phyloP scores from a whole-genome alignment of 2,113 vertebrate species.

The Hyaena hyaena region DNA sequence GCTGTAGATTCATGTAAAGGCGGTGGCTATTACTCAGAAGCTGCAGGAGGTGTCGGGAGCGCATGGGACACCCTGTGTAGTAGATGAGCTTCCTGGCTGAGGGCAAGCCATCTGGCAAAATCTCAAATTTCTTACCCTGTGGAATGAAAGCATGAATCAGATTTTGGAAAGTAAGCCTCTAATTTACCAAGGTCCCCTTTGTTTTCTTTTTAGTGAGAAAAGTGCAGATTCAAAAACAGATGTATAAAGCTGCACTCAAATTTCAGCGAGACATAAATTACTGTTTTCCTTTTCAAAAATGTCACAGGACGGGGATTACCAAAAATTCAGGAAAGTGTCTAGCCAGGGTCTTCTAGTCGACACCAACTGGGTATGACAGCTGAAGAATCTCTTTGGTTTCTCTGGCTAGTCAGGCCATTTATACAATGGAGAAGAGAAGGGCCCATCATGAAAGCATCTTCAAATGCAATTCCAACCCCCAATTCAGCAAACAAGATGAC shows the following conservation, averaged over 20 bases:
- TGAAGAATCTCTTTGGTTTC: neutral
- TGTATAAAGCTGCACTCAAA: neutral
- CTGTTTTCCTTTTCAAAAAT: neutral
- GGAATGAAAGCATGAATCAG: neutral
- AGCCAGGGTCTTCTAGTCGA: neutral
- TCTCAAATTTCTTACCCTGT: slow-evolving; percentile 99
- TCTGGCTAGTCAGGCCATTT: neutral
- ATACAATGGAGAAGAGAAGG: neutral
- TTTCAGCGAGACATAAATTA: neutral
- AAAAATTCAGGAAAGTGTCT: neutral
- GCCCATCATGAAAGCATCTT: neutral
- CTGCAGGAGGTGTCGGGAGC: slow-evolving; percentile 97
- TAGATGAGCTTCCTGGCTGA: slow-evolving; percentile 97
- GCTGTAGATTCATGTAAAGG: slow-evolving; percentile 99
- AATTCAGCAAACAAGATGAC: neutral
- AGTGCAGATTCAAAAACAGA: neutral
- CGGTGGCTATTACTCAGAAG: slow-evolving; percentile 98
- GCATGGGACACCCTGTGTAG: slow-evolving; percentile 96
- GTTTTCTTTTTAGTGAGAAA: neutral
- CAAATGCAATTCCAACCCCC: neutral
- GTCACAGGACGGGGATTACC: neutral
- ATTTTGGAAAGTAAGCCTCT: neutral
- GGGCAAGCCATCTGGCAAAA: slow-evolving; percentile 96
- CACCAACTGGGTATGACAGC: neutral
- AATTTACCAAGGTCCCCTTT: neutral